A percentile compares a stretch with the other conserved stretches of the same genome.
Conservation (phyloP, 2,113 vertebrate genomes). For the Globicephala melas region DNA sequence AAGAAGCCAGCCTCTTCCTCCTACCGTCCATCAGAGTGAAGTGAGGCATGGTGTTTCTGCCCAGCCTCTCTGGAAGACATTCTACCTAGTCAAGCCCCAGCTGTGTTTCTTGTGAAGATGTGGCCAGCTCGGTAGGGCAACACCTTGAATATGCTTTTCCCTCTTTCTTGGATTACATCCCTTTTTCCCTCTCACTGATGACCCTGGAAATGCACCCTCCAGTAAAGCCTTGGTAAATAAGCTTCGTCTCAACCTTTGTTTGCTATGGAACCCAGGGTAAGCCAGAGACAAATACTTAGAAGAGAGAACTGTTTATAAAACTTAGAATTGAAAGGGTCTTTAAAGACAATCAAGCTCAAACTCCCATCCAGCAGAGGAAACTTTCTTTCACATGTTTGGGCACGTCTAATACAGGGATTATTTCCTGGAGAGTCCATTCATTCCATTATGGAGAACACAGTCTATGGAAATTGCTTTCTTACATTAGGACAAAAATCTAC, state of each 20-base stretch:
- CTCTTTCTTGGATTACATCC: background rate
- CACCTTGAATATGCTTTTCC: background rate
- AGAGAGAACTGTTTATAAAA: background rate
- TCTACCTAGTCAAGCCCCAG: background rate
- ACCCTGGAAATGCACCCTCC: background rate
- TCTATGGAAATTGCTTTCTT: background rate
- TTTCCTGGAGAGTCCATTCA: background rate
- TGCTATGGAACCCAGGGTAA: background rate
- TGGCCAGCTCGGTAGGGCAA: background rate
- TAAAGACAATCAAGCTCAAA: background rate
- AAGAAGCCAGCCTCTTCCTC: background rate
- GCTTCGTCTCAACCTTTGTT: background rate
- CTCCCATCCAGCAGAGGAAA: background rate
- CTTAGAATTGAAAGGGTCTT: background rate
- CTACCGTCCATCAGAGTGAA: accelerated
- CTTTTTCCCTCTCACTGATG: background rate
- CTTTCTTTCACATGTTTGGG: background rate
- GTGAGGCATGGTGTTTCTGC: background rate
- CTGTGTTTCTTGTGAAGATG: background rate
- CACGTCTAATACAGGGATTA: background rate
- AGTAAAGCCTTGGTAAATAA: background rate
- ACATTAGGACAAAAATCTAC: background rate
- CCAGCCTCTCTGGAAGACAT: background rate
- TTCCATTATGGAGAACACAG: background rate
- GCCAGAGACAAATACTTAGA: background rate